A percentile compares a stretch with the other conserved stretches of the same genome.
Evolutionary conservation across 1,140 invertebrate species (phyloP).

Genomic region (Leptinotarsa defecta): DNA sequence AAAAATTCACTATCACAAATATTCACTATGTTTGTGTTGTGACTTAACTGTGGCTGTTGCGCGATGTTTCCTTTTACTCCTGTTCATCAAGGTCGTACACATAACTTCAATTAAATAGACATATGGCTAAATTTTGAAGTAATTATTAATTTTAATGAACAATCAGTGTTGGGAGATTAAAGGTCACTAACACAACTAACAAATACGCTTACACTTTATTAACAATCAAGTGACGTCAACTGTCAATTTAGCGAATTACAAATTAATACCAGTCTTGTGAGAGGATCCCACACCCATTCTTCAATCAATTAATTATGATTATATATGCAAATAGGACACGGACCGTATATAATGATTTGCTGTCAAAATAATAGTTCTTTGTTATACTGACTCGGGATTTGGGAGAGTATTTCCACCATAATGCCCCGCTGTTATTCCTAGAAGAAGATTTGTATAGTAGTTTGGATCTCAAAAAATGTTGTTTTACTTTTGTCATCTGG

Average conservation of each 20-base stretch:
- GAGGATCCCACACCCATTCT: constrained; percentile 19
- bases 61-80: too few relatives aligned
- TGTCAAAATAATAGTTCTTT: not conserved
- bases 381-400: too few relatives aligned
- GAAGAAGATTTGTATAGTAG: too few relatives aligned
- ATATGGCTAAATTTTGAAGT: not conserved
- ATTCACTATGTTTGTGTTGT: too few relatives aligned
- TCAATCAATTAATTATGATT: constrained; percentile 28
- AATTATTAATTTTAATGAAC: constrained; percentile 40
- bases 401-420: too few relatives aligned
- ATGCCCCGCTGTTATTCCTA: too few relatives aligned
- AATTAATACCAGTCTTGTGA: constrained; percentile 29
- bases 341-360: not conserved
- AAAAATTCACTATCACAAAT: too few relatives aligned
- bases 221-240: constrained; percentile 38
- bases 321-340: constrained; percentile 21
- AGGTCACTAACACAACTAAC: constrained; percentile 45
- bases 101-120: not conserved
- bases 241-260: constrained; percentile 35
- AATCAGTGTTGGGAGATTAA: constrained; percentile 45
- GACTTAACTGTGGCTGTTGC: too few relatives aligned
- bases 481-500: too few relatives aligned
- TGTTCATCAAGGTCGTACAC: not conserved
- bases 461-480: too few relatives aligned
- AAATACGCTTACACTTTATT: constrained; percentile 35